Evolutionary conservation across 2,888 invertebrate genomes (phyloP).

Genomic region (Drosophila kambysellisi): DNA sequence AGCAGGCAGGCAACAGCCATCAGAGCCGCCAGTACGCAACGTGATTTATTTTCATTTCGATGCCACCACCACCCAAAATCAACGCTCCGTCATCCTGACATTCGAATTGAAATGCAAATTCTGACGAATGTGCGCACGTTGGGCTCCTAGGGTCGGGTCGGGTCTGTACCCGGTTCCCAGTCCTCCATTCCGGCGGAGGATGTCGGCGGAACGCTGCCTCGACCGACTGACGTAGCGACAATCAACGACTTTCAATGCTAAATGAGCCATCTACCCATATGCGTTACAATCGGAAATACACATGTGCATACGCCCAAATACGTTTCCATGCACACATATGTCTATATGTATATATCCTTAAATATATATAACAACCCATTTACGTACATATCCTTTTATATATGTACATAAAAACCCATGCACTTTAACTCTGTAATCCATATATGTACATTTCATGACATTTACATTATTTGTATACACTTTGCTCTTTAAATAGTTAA

Average conservation of each 20-base stretch:
- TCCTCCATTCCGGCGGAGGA: slow-evolving; percentile 11
- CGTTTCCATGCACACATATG: slow-evolving; percentile 18
- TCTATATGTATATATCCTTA: slow-evolving; percentile 25
- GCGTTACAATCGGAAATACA: slow-evolving; percentile 55
- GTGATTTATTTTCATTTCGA: slow-evolving; percentile 82
- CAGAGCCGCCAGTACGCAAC: slow-evolving; percentile 55
- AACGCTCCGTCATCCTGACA: slow-evolving; percentile 77
- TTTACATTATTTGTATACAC: slow-evolving; percentile 43
- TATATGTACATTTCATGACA: slow-evolving; percentile 29
- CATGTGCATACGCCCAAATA: slow-evolving; percentile 47
- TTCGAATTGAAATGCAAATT: slow-evolving; percentile 84
- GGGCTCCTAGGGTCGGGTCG: slow-evolving; percentile 51
- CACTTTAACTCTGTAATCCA: slow-evolving; percentile 17
- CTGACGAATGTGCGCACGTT: slow-evolving; percentile 79
- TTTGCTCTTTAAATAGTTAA: neutral
- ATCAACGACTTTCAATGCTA: slow-evolving; percentile 63
- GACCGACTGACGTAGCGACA: slow-evolving; percentile 41
- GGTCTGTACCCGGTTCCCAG: neutral
- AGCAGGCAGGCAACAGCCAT: slow-evolving; percentile 9
- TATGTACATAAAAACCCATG: slow-evolving; percentile 4
- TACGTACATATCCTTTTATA: slow-evolving; percentile 6
- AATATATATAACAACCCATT: slow-evolving; percentile 12
- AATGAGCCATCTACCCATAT: slow-evolving; percentile 70
- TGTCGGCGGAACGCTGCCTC: slow-evolving; percentile 40
- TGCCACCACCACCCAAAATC: slow-evolving; percentile 70